Conservation (phyloP, 2,113 vertebrate genomes). For the Nibea coibor region DNA sequence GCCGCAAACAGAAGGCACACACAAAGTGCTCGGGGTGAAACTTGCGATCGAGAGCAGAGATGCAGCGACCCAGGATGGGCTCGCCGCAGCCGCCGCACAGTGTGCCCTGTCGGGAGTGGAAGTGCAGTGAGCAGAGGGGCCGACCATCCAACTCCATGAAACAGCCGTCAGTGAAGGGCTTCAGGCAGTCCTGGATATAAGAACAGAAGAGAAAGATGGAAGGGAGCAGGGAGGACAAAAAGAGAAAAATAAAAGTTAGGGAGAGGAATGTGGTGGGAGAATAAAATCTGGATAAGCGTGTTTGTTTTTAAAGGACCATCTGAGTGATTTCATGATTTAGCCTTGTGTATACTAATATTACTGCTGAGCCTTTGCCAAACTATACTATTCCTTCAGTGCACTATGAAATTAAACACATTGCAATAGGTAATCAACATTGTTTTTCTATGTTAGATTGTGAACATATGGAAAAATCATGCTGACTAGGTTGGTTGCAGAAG, state of each 20-base stretch:
- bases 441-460: background rate
- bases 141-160: slow-evolving; percentile 90
- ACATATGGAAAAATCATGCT: background rate
- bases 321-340: background rate
- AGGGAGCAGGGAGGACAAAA: background rate
- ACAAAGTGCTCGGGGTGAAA: slow-evolving; percentile 95
- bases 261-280: background rate
- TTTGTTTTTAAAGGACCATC: background rate
- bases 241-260: background rate
- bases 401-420: background rate
- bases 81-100: slow-evolving; percentile 85
- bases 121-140: slow-evolving; percentile 90
- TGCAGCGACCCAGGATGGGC: slow-evolving; percentile 88
- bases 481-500: background rate
- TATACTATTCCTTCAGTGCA: background rate
- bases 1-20: slow-evolving; percentile 90
- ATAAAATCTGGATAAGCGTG: background rate
- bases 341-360: background rate
- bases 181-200: slow-evolving; percentile 87
- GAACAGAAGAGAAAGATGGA: background rate
- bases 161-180: slow-evolving; percentile 80
- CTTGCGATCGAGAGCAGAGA: slow-evolving; percentile 85
- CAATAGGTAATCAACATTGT: background rate
- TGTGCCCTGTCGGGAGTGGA: slow-evolving; percentile 87
- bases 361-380: background rate